These are phyloP conservation scores for Champsocephalus esox DNA, from an alignment of 2,797 vertebrate genomes.

Conservation along the genomic window DNA sequence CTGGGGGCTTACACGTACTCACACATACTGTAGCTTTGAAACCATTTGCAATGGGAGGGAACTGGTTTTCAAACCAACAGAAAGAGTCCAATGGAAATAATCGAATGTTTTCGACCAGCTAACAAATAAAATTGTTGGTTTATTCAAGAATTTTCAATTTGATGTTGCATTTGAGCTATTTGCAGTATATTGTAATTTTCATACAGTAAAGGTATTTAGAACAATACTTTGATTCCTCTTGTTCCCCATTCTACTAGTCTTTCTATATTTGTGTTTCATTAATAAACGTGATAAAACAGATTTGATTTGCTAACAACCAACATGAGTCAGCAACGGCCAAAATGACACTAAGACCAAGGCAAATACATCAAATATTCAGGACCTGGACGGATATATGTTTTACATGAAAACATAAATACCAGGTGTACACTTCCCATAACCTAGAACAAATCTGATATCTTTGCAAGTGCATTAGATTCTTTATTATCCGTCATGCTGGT, in stretches of 20 bases:
- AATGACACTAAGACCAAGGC: neutral
- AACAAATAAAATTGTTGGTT: neutral
- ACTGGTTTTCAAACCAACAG: slow-evolving; percentile 14
- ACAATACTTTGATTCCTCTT: neutral
- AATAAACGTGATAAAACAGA: neutral
- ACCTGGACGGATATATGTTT: neutral
- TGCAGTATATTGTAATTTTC: neutral
- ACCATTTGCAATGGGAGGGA: slow-evolving; percentile 23
- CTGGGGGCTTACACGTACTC: slow-evolving; percentile 31
- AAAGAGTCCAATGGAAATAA: slow-evolving; percentile 2
- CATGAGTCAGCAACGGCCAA: slow-evolving; percentile 1
- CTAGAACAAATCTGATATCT: slow-evolving; percentile 13
- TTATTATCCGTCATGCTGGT: neutral
- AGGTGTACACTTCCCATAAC: slow-evolving; percentile 15
- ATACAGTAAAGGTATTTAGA: neutral
- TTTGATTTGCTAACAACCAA: slow-evolving; percentile 2
- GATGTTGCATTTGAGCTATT: neutral
- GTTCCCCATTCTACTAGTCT: neutral
- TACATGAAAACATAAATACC: slow-evolving; percentile 1
- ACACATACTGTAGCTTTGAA: slow-evolving; percentile 33
- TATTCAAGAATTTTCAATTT: neutral
- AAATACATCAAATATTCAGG: neutral
- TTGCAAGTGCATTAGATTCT: neutral
- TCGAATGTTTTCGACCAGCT: neutral
- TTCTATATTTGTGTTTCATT: neutral